These are phyloP conservation scores for Cyprinus carpio DNA, from an alignment of 2,113 vertebrate genomes.

Conservation along the genomic window DNA sequence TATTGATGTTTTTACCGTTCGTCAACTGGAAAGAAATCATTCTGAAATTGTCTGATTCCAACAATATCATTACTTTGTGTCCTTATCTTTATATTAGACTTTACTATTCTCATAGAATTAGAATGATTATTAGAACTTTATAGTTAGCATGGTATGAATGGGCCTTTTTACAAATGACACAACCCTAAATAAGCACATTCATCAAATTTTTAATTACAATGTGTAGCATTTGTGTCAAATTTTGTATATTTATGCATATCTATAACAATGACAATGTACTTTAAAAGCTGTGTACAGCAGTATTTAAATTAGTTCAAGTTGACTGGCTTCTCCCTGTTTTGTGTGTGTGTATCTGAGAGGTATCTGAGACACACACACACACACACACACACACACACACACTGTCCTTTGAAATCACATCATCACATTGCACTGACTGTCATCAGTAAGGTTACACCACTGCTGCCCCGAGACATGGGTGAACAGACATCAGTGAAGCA, in stretches of 20 bases:
- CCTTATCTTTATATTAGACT: neutral
- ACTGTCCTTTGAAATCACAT: constrained; percentile 31
- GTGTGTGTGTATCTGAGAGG: constrained; percentile 1
- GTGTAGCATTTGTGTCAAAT: neutral
- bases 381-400: neutral
- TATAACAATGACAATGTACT: neutral
- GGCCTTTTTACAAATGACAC: neutral
- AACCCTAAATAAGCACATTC: neutral
- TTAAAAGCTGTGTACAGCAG: neutral
- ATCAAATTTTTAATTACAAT: neutral
- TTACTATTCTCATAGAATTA: neutral
- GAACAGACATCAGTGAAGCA: neutral
- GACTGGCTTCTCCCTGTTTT: neutral
- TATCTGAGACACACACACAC: neutral
- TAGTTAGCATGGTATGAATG: neutral
- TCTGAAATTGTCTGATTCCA: no score
- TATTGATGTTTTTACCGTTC: no score
- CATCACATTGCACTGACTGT: constrained; percentile 26
- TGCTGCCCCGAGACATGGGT: constrained; percentile 8
- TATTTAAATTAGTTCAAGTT: neutral
- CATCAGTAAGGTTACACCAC: constrained; percentile 17
- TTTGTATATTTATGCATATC: neutral
- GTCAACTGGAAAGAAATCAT: no score
- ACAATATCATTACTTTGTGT: neutral
- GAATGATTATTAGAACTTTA: neutral